Evolutionary conservation across 2,113 vertebrate genomes (phyloP).

Genomic region (Neopipo cinnamomea): DNA sequence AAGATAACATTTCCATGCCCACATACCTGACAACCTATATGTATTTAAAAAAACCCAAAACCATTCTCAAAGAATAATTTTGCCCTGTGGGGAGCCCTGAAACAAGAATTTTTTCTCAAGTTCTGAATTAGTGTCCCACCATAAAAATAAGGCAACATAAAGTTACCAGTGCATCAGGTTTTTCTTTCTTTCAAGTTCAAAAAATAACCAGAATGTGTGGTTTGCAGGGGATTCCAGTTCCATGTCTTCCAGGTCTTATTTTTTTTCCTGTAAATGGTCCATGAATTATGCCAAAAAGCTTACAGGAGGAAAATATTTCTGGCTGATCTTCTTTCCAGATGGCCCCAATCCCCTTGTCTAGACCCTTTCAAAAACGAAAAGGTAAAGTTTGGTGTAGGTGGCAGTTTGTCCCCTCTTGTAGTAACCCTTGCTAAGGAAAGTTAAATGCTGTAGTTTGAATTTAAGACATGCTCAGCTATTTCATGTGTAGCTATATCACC

Average conservation of each 20-base stretch:
- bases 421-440: background rate
- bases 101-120: background rate
- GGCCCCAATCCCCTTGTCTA: background rate
- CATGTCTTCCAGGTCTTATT: background rate
- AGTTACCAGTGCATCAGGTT: background rate
- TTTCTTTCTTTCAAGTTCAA: background rate
- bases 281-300: background rate
- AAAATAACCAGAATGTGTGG: background rate
- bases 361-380: background rate
- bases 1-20: background rate
- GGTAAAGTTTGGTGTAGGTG: background rate
- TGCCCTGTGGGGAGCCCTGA: background rate
- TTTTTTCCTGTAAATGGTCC: background rate
- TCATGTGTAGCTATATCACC: background rate
- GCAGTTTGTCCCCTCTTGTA: background rate
- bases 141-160: background rate
- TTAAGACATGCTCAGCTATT: background rate
- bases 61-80: background rate
- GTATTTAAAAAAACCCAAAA: background rate
- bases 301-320: background rate
- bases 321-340: background rate
- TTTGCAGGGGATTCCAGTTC: background rate
- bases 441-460: background rate
- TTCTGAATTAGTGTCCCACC: background rate
- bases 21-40: background rate